Evolutionary conservation across 1,140 invertebrate genomes (phyloP).

Genomic region (Aricia agestis): DNA sequence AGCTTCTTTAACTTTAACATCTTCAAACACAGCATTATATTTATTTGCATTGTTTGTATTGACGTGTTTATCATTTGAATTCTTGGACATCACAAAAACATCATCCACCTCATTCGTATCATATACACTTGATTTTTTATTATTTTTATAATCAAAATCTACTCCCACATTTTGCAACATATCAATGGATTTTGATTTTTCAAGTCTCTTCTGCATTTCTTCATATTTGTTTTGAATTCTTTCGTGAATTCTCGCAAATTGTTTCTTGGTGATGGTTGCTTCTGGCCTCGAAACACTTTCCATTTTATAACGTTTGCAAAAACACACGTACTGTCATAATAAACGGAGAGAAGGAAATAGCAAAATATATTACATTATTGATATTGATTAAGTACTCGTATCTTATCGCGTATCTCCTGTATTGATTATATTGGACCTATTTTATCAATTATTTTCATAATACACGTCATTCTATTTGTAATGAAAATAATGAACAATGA

Average conservation of each 20-base stretch:
- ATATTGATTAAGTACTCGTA: conserved; percentile 21
- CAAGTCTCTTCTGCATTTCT: conserved; percentile 59
- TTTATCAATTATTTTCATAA: neutral
- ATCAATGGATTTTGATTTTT: conserved; percentile 60
- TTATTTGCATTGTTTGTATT: conserved; percentile 33
- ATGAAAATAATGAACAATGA: conserved; percentile 10
- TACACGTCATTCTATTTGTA: neutral
- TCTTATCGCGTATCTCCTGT: neutral
- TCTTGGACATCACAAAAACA: conserved; percentile 16
- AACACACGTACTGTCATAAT: conserved; percentile 12
- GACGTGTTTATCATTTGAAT: conserved; percentile 23
- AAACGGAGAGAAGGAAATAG: conserved; percentile 18
- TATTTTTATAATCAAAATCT: conserved; percentile 38
- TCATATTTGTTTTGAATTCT: conserved; percentile 59
- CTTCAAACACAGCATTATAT: conserved; percentile 36
- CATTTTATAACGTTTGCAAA: conserved; percentile 26
- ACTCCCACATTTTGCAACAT: conserved; percentile 38
- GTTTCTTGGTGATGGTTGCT: conserved; percentile 32
- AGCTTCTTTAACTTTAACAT: conserved; percentile 36
- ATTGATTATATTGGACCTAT: conserved; percentile 10
- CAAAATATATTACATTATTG: neutral
- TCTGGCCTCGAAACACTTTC: conserved; percentile 30
- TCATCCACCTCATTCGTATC: conserved; percentile 38
- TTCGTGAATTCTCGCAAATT: conserved; percentile 54
- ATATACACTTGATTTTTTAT: conserved; percentile 36